phyloP scores from a whole-genome alignment of 2,113 vertebrate species.

The Cephalopholis sonnerati region DNA sequence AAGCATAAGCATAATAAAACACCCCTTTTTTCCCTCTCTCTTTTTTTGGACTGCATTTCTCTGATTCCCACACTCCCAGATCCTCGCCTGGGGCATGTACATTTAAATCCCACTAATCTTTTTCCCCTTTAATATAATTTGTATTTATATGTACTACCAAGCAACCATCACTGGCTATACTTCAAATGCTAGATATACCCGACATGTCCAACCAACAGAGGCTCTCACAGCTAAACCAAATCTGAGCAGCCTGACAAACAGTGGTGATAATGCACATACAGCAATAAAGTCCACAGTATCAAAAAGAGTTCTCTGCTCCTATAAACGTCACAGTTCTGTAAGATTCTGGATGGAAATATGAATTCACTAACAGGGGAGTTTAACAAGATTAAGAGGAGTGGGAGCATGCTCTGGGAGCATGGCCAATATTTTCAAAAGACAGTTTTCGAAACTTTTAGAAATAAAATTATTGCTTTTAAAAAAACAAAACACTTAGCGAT shows the following conservation, averaged over 20 bases:
- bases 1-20: slow-evolving; percentile 19
- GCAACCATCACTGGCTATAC: slow-evolving; percentile 26
- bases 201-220: slow-evolving; percentile 7
- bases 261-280: neutral
- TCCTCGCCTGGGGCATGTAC: slow-evolving; percentile 47
- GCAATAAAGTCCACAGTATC: neutral
- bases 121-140: slow-evolving; percentile 56
- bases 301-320: neutral
- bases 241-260: slow-evolving; percentile 12
- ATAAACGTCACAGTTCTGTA: neutral
- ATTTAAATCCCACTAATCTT: slow-evolving; percentile 65
- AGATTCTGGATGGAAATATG: neutral
- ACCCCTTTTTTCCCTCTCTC: neutral
- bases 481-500: slow-evolving; percentile 11
- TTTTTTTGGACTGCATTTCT: slow-evolving; percentile 23
- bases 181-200: slow-evolving; percentile 14
- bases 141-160: slow-evolving; percentile 57
- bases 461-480: neutral
- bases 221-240: slow-evolving; percentile 11
- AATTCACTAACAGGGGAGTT: neutral
- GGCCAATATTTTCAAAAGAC: neutral
- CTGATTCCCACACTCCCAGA: slow-evolving; percentile 43
- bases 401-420: neutral
- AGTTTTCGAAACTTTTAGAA: neutral
- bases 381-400: slow-evolving; percentile 14